Conservation (phyloP, 2,113 vertebrate genomes). For the Raja brachyura region DNA sequence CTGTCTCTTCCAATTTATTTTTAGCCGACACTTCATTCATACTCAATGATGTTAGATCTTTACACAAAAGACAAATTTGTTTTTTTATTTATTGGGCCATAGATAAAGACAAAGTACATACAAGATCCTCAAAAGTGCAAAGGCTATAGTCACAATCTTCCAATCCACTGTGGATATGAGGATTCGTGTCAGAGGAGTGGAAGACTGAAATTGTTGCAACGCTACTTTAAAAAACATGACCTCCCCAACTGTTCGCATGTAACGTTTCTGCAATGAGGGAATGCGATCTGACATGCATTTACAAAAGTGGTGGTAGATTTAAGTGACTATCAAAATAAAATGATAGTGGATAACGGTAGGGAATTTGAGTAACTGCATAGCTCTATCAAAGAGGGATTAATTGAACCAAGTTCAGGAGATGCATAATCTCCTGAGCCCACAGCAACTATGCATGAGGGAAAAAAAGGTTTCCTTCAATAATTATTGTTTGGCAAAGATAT, state of each 20-base stretch:
- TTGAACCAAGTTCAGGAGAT: not conserved
- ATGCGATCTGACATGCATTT: no score
- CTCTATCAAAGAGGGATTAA: not conserved
- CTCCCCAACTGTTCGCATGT: no score
- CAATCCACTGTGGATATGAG: not conserved
- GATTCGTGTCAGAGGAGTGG: not conserved
- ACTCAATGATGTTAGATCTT: not conserved
- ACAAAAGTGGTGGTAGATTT: no score
- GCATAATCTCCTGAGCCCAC: no score
- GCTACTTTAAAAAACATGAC: not conserved
- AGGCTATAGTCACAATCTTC: not conserved
- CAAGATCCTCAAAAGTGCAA: not conserved
- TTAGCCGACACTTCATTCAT: not conserved
- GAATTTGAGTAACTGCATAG: no score
- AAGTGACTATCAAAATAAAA: no score
- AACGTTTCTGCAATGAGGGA: no score
- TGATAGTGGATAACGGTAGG: no score
- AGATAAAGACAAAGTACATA: not conserved
- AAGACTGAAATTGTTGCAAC: not conserved
- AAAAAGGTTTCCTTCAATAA: not conserved
- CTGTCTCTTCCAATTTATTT: not conserved
- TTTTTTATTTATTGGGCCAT: not conserved
- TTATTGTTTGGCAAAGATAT: not conserved
- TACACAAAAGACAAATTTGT: not conserved
- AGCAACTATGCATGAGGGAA: no score